Evolutionary conservation across 2,113 vertebrate species (phyloP).

Genomic region (Brachyhypopomus occidentalis): DNA sequence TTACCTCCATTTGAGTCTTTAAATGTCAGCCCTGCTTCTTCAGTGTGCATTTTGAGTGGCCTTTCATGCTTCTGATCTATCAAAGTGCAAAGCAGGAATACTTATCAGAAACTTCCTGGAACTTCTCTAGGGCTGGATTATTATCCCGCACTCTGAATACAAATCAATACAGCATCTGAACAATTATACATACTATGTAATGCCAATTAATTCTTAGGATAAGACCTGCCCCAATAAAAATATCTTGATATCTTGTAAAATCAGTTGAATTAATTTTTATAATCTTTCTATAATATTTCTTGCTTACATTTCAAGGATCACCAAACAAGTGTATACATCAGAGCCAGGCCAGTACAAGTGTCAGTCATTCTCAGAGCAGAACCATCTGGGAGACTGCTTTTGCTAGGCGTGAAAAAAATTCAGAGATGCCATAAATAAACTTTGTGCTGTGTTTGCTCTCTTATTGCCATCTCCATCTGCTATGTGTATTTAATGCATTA

Average conservation of each 20-base stretch:
- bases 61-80: conserved; percentile 41
- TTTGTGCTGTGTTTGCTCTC: too few species aligned
- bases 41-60: conserved; percentile 32
- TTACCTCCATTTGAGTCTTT: conserved; percentile 6
- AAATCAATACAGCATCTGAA: conserved; percentile 4
- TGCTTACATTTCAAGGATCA: neutral
- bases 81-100: conserved; percentile 36
- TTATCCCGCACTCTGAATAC: conserved; percentile 22
- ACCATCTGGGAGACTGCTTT: too few species aligned
- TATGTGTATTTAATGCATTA: neutral
- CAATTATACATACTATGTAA: neutral
- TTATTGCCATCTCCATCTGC: neutral
- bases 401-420: too few species aligned
- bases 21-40: conserved; percentile 24
- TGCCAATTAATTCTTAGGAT: neutral
- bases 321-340: neutral
- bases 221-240: too few species aligned
- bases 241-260: too few species aligned
- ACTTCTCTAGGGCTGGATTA: conserved; percentile 20
- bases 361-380: neutral
- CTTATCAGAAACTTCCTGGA: conserved; percentile 27
- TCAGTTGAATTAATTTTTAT: too few species aligned
- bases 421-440: too few species aligned
- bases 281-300: too few species aligned
- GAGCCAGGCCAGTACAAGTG: neutral